Evolutionary conservation across 64 coral and sea anemone species (phyloP), one percentile per base, ranked within the genome.

Genomic region (Exaiptasia diaphana): DNA sequence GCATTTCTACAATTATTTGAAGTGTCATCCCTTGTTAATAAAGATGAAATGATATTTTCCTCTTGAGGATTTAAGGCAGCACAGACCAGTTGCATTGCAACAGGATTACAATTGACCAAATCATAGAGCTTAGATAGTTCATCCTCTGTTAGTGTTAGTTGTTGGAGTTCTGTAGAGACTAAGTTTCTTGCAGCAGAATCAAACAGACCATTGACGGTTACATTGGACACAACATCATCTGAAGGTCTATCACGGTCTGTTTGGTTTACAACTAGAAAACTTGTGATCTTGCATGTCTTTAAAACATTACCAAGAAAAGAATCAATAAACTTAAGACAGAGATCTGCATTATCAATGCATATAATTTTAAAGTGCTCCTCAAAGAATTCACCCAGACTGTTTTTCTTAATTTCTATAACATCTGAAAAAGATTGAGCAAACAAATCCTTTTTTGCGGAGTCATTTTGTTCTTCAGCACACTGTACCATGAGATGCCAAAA

Each of bases 331-430:
- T 30, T 23, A 50, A 45, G 79, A 22, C 71, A 84, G 57, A 28
- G 57, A 38, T 78, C 80, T 62, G 73, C 71, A 73, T 94, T 48
- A 78, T 94, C 91, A 21, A 94, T 24, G 36, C 85, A 94, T 25
- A 94, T 41, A 9, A 94, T 33, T 50, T 74, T 89, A 54, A 78
- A 89, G 36, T 94, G n/a, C n/a, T n/a, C n/a, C n/a, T n/a, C n/a
- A n/a, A n/a, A n/a, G n/a, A n/a, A n/a, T n/a, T n/a, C n/a, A n/a
- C n/a, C n/a, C n/a, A n/a, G n/a, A n/a, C n/a, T n/a, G n/a, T n/a
- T n/a, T n/a, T n/a, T n/a, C n/a, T n/a, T n/a, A n/a, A n/a, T n/a
- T n/a, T n/a, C n/a, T n/a, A n/a, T n/a, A n/a, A n/a, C n/a, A n/a
- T n/a, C n/a, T n/a, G n/a, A n/a, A n/a, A n/a, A n/a, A n/a, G n/a